These are phyloP conservation scores for Glyphotaelius pellucidus DNA, from an alignment of 2,888 invertebrate species.

Conservation along the genomic window DNA sequence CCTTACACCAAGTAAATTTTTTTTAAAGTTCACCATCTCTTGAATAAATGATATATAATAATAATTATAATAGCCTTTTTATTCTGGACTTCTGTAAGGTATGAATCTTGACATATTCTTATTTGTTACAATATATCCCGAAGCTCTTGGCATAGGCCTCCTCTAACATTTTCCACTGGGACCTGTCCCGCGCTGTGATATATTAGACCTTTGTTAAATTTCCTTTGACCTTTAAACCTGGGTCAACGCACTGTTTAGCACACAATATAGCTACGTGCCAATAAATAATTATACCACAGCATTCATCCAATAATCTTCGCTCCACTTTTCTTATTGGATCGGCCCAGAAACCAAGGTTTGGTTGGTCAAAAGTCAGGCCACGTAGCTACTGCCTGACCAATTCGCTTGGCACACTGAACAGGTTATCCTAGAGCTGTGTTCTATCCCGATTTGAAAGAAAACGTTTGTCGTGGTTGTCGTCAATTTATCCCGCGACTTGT, in stretches of 20 bases:
- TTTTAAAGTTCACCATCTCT: too few species aligned
- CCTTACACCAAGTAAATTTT: too few species aligned
- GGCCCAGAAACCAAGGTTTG: neutral
- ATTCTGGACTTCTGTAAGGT: too few species aligned
- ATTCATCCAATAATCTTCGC: neutral
- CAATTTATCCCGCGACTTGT: too few species aligned
- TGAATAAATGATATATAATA: too few species aligned
- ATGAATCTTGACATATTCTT: too few species aligned
- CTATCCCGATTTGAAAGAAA: neutral
- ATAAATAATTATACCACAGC: neutral
- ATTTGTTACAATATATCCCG: too few species aligned
- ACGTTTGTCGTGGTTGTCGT: neutral
- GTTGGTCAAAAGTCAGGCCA: neutral
- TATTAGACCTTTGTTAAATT: neutral
- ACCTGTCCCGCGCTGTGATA: too few species aligned
- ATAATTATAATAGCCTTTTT: too few species aligned
- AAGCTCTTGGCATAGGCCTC: too few species aligned
- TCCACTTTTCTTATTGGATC: neutral
- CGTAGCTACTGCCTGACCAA: neutral
- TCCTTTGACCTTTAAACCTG: neutral
- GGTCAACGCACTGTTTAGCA: neutral
- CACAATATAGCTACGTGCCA: neutral
- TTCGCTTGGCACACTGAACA: neutral
- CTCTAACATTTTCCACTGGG: too few species aligned
- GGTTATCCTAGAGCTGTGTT: neutral